Evolutionary conservation across 2,888 invertebrate genomes (phyloP).

Genomic region (Ophioninae sp.): DNA sequence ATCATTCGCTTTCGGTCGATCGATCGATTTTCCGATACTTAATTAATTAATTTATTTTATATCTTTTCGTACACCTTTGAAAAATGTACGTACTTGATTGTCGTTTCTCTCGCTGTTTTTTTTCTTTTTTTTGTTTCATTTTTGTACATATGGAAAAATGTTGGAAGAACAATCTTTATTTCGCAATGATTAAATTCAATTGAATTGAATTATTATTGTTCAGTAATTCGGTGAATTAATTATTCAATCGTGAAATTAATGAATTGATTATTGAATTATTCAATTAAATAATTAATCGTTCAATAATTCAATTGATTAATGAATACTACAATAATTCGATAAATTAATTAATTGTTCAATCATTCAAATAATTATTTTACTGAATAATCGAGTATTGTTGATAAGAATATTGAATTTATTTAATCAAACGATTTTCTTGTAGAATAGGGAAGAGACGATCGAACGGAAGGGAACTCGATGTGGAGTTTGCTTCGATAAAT

Average conservation of each 20-base stretch:
- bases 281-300: too few relatives aligned
- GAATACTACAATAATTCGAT: too few relatives aligned
- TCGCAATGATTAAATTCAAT: background rate
- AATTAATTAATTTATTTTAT: constrained; percentile 39
- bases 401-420: too few relatives aligned
- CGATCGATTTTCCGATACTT: background rate
- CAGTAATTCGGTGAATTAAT: too few relatives aligned
- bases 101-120: too few relatives aligned
- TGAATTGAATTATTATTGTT: background rate
- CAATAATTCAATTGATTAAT: too few relatives aligned
- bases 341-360: too few relatives aligned
- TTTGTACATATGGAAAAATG: constrained; percentile 1
- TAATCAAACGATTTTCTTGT: background rate
- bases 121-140: background rate
- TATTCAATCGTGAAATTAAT: too few relatives aligned
- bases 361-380: too few relatives aligned
- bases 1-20: constrained; percentile 3
- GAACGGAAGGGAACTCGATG: background rate
- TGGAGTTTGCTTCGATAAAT: constrained; percentile 9
- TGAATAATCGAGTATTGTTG: too few relatives aligned
- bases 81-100: constrained; percentile 11
- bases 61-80: constrained; percentile 21
- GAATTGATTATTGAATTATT: too few relatives aligned
- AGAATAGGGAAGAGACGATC: background rate
- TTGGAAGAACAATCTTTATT: background rate